phyloP scores from a whole-genome alignment of 2,888 invertebrate species.

The Anoplius nigerrimus region DNA sequence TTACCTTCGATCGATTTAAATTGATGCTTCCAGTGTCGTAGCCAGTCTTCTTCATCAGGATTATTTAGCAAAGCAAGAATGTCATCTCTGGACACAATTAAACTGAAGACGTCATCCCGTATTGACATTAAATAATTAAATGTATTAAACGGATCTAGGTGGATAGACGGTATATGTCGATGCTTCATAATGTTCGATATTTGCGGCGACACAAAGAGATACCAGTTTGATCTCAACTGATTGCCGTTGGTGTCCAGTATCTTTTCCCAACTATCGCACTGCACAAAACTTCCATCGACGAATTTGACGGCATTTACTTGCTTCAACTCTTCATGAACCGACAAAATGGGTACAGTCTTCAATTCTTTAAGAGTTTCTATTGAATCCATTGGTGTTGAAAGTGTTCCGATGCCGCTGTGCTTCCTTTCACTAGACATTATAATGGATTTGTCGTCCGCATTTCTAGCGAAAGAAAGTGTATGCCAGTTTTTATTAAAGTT shows the following conservation, averaged over 20 bases:
- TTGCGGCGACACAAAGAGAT: constrained; percentile 46
- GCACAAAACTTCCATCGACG: constrained; percentile 43
- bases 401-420: too few relatives aligned
- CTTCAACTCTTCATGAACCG: too few relatives aligned
- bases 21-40: constrained; percentile 44
- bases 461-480: not conserved
- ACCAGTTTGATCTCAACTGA: constrained; percentile 54
- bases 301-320: constrained; percentile 43
- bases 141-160: constrained; percentile 34
- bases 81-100: constrained; percentile 35
- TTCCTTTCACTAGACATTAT: too few relatives aligned
- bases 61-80: constrained; percentile 36
- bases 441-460: not conserved
- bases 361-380: too few relatives aligned
- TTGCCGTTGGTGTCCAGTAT: constrained; percentile 46
- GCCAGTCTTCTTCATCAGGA: constrained; percentile 30
- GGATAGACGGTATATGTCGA: constrained; percentile 40
- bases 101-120: constrained; percentile 44
- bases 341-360: too few relatives aligned
- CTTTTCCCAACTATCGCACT: constrained; percentile 42
- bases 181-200: constrained; percentile 43
- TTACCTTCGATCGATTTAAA: constrained; percentile 35
- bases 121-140: constrained; percentile 43
- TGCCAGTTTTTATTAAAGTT: not conserved
- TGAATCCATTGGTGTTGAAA: too few relatives aligned